phyloP scores from a whole-genome alignment of 2,797 vertebrate genomes.

The Arremon aurantiirostris region DNA sequence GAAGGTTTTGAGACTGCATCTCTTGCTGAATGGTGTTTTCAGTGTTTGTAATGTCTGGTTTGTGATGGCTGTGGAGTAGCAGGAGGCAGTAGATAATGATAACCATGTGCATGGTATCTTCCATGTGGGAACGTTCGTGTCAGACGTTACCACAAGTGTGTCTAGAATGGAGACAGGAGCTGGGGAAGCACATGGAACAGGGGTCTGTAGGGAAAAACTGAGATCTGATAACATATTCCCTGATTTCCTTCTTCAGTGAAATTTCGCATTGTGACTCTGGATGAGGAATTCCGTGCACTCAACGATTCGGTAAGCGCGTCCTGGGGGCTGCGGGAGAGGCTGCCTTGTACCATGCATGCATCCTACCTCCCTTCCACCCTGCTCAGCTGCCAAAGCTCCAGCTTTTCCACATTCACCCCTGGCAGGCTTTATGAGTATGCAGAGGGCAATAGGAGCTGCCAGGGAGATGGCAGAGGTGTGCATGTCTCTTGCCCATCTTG shows the following conservation, averaged over 20 bases:
- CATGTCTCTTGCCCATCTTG: not conserved
- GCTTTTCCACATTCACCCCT: not conserved
- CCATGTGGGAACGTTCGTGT: accelerated
- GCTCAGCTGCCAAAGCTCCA: not conserved
- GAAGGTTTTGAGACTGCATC: not conserved
- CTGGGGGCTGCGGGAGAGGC: not conserved
- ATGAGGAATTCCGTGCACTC: slow-evolving; percentile 69
- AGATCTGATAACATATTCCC: not conserved
- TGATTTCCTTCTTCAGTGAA: slow-evolving; percentile 67
- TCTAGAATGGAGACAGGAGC: not conserved
- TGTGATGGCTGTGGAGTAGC: not conserved
- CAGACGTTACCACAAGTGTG: not conserved
- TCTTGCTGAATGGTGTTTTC: not conserved
- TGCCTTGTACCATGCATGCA: not conserved
- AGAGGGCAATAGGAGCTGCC: not conserved
- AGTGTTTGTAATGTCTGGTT: not conserved
- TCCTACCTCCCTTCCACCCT: not conserved
- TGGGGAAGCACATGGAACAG: not conserved
- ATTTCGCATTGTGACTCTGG: slow-evolving; percentile 80
- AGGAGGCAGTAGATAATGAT: not conserved
- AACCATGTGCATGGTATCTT: not conserved
- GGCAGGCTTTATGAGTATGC: not conserved
- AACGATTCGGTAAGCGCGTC: slow-evolving; percentile 63
- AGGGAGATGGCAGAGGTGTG: not conserved
- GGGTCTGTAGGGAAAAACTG: not conserved